Evolutionary conservation across 2,888 invertebrate species (phyloP).

Genomic region (Morpho achilles): DNA sequence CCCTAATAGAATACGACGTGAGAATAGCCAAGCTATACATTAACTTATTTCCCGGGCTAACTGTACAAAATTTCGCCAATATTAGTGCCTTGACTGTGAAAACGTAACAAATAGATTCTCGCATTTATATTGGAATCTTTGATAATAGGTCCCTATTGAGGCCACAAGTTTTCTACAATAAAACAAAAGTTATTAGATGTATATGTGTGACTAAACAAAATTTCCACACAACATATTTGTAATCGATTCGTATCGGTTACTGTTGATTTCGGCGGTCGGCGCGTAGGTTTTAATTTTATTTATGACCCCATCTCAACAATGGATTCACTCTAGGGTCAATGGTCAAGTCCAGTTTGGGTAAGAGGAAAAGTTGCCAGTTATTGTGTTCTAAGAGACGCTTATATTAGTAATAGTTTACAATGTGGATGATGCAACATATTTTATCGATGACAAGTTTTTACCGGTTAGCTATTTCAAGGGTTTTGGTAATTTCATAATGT

Average conservation of each 20-base stretch:
- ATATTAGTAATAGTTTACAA: conserved; percentile 16
- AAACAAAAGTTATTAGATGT: conserved; percentile 4
- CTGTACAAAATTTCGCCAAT: no score
- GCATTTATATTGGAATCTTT: no score
- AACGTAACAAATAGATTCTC: no score
- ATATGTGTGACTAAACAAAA: conserved; percentile 15
- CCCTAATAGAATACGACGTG: no score
- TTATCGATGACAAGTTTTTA: neutral
- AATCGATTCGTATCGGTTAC: conserved; percentile 51
- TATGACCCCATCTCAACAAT: conserved; percentile 13
- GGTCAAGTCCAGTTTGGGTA: conserved; percentile 8
- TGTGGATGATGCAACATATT: neutral
- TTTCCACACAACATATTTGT: conserved; percentile 24
- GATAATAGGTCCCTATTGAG: no score
- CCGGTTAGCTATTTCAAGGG: no score
- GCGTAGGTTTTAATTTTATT: conserved; percentile 15
- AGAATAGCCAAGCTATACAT: no score
- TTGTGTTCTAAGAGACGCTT: conserved; percentile 15
- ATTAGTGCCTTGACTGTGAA: no score
- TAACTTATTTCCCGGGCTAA: no score
- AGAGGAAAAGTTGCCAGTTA: conserved; percentile 13
- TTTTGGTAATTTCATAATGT: no score
- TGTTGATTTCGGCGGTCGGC: conserved; percentile 25
- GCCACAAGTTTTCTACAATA: neutral
- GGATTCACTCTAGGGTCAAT: conserved; percentile 15